phyloP scores from a whole-genome alignment of 2,113 vertebrate species.

The Cygnus atratus region DNA sequence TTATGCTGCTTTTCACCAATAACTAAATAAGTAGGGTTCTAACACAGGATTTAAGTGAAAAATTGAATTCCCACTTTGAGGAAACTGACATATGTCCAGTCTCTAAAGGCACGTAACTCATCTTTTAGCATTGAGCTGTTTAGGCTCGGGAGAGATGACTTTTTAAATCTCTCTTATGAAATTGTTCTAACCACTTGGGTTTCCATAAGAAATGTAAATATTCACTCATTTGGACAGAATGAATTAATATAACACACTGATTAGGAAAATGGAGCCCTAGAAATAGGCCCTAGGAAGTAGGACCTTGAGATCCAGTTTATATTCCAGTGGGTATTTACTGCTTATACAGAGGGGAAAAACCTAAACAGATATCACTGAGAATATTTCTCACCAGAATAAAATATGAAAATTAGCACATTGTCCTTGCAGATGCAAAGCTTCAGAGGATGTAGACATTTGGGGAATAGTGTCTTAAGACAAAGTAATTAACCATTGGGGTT shows the following conservation, averaged over 20 bases:
- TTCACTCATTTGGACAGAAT: neutral
- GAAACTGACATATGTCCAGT: neutral
- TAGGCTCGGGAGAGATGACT: neutral
- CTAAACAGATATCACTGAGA: neutral
- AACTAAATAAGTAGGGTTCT: neutral
- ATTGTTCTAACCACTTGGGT: neutral
- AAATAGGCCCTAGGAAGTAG: neutral
- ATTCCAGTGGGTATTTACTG: neutral
- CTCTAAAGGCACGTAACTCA: neutral
- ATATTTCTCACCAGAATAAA: neutral
- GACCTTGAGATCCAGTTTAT: neutral
- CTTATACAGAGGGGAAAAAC: neutral
- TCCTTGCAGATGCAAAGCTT: neutral
- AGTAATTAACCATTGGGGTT: neutral
- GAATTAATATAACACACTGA: neutral
- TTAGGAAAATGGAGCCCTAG: neutral
- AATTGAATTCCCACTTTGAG: neutral
- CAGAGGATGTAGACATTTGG: neutral
- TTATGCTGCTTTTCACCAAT: neutral
- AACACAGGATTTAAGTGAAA: neutral
- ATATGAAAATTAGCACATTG: neutral
- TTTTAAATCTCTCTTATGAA: neutral
- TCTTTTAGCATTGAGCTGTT: neutral
- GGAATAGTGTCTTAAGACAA: neutral
- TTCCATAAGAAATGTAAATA: neutral